Conservation (phyloP, 2,888 invertebrate species). For the Prostheceraeus crozeri region DNA sequence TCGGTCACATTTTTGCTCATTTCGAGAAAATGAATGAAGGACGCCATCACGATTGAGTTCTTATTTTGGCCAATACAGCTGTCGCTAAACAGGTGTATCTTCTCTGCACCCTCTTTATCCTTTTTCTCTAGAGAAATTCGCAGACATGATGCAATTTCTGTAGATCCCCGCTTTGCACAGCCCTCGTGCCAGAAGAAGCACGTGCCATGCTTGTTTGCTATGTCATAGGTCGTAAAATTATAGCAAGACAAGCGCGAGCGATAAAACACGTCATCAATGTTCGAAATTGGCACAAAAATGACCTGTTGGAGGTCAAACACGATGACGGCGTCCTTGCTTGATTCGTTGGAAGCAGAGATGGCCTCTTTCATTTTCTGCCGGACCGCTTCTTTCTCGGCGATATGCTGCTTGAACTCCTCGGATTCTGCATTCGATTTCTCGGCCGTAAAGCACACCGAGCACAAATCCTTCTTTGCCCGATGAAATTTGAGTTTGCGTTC, state of each 20-base stretch:
- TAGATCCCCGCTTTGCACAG: slow-evolving; percentile 24
- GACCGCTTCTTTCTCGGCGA: not conserved
- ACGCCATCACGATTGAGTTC: slow-evolving; percentile 22
- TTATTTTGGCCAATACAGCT: slow-evolving; percentile 33
- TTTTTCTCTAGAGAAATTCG: not conserved
- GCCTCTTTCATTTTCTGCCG: slow-evolving; percentile 7
- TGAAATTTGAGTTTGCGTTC: too few relatives aligned
- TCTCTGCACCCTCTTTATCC: not conserved
- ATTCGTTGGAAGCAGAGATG: not conserved
- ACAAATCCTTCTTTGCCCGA: too few relatives aligned
- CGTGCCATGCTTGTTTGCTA: slow-evolving; percentile 11
- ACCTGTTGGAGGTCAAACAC: slow-evolving; percentile 34
- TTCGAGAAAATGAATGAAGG: not conserved
- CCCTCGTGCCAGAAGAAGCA: slow-evolving; percentile 28
- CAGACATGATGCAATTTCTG: slow-evolving; percentile 28
- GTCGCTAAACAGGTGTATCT: slow-evolving; percentile 12
- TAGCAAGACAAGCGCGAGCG: slow-evolving; percentile 20
- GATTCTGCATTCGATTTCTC: not conserved
- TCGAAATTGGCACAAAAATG: slow-evolving; percentile 24
- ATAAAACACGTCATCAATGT: slow-evolving; percentile 24
- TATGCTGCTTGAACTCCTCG: slow-evolving; percentile 1
- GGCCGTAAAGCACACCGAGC: too few relatives aligned
- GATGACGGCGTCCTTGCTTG: not conserved
- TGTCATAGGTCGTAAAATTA: slow-evolving; percentile 25
- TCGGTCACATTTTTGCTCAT: not conserved